These are phyloP conservation scores for Eidolon helvum DNA, from an alignment of 2,113 vertebrate species.

Conservation along the genomic window DNA sequence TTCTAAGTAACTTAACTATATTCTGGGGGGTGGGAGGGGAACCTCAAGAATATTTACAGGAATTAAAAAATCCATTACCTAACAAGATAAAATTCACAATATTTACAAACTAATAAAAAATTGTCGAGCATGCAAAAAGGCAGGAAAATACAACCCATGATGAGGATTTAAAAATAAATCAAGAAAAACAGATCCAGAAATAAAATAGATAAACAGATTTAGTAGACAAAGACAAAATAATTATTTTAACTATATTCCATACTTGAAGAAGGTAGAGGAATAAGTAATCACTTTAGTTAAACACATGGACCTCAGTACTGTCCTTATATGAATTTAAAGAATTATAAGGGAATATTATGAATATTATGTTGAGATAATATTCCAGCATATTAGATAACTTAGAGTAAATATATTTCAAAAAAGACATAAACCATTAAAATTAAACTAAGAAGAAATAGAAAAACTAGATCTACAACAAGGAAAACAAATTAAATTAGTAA, in stretches of 20 bases:
- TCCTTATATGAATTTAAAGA: not conserved
- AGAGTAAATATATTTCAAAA: not conserved
- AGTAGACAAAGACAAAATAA: not conserved
- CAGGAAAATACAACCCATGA: not conserved
- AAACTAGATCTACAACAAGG: not conserved
- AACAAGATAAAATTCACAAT: not conserved
- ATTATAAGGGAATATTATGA: not conserved
- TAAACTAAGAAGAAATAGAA: not conserved
- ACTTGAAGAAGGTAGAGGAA: not conserved
- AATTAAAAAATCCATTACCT: not conserved
- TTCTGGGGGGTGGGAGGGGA: no score
- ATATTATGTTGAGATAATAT: not conserved
- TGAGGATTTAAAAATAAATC: not conserved
- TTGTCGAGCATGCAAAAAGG: not conserved
- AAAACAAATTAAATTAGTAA: not conserved
- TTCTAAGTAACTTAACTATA: not conserved
- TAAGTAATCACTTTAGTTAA: not conserved
- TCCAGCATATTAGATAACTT: not conserved
- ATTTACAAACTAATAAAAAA: conserved; percentile 1
- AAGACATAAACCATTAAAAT: not conserved
- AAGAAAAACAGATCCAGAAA: not conserved
- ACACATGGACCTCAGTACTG: not conserved
- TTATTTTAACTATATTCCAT: not conserved
- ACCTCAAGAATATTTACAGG: not conserved
- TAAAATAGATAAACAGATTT: not conserved